Conservation (phyloP, 1,140 invertebrate species). For the Danaus melanippus region DNA sequence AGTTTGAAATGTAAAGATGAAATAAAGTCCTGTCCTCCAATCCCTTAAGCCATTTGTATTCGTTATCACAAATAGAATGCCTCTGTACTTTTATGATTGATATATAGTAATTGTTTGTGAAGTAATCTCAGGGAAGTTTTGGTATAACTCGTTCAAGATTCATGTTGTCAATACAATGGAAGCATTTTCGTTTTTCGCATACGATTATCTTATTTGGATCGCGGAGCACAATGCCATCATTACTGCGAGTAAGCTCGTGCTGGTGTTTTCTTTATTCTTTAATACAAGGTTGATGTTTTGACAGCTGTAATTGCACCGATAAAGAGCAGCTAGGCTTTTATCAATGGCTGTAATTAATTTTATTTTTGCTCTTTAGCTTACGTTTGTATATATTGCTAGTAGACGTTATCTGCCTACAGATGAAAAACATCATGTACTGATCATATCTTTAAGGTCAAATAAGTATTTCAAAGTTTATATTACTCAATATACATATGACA, state of each 20-base stretch:
- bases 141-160: too few species aligned
- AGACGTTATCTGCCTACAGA: neutral
- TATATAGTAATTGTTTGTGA: too few species aligned
- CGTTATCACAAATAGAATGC: constrained; percentile 6
- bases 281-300: constrained; percentile 57
- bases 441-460: constrained; percentile 6
- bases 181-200: constrained; percentile 49
- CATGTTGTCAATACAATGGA: constrained; percentile 41
- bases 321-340: constrained; percentile 40
- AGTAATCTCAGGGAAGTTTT: too few species aligned
- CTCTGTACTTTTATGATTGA: constrained; percentile 9
- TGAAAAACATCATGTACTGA: constrained; percentile 3
- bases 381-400: constrained; percentile 19
- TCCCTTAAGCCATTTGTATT: constrained; percentile 19
- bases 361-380: constrained; percentile 20
- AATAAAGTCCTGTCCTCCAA: constrained; percentile 15
- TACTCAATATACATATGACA: constrained; percentile 17
- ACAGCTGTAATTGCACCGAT: constrained; percentile 46
- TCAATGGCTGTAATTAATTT: constrained; percentile 39
- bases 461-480: constrained; percentile 6
- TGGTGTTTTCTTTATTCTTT: constrained; percentile 48
- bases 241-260: constrained; percentile 36
- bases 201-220: constrained; percentile 44
- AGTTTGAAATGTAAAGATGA: constrained; percentile 22
- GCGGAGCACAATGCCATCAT: constrained; percentile 47